phyloP scores from a whole-genome alignment of 2,888 invertebrate genomes.

The Phortica okadai region DNA sequence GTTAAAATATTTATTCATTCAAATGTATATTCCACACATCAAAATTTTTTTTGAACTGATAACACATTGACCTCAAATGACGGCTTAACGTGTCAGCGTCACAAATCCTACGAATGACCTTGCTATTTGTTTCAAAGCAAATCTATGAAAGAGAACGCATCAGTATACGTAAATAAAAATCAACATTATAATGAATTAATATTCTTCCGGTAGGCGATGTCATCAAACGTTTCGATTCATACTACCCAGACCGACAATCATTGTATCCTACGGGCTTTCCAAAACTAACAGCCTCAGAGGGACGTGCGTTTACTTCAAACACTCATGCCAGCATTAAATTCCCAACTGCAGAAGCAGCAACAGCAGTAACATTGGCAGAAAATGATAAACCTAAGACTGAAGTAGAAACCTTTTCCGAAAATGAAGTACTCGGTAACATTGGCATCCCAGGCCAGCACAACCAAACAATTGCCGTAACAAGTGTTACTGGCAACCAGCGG shows the following conservation, averaged over 20 bases:
- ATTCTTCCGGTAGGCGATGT: conserved; percentile 64
- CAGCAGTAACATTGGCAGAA: conserved; percentile 30
- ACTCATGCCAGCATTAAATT: conserved; percentile 65
- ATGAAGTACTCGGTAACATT: conserved; percentile 55
- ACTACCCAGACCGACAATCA: conserved; percentile 57
- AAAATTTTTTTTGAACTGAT: conserved; percentile 34
- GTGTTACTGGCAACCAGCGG: conserved; percentile 47
- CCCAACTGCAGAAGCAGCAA: conserved; percentile 48
- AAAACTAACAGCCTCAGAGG: background rate
- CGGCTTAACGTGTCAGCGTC: background rate
- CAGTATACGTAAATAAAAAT: no score
- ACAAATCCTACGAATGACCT: conserved; percentile 22
- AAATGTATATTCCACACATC: background rate
- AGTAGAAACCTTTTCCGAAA: conserved; percentile 72
- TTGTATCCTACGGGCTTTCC: background rate
- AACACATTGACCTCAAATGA: conserved; percentile 40
- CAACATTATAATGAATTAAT: no score
- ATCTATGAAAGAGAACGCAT: no score
- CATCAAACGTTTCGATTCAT: conserved; percentile 69
- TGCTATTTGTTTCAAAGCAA: background rate
- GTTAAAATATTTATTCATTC: background rate
- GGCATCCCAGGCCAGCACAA: conserved; percentile 33
- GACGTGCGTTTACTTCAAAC: conserved; percentile 31
- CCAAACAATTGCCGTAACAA: conserved; percentile 51
- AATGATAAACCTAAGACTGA: conserved; percentile 60